Percentiles rank a stretch among this genome's conserved stretches.
These are phyloP conservation scores for Serinus canaria DNA, from an alignment of 2,113 vertebrate genomes.

Conservation along the genomic window DNA sequence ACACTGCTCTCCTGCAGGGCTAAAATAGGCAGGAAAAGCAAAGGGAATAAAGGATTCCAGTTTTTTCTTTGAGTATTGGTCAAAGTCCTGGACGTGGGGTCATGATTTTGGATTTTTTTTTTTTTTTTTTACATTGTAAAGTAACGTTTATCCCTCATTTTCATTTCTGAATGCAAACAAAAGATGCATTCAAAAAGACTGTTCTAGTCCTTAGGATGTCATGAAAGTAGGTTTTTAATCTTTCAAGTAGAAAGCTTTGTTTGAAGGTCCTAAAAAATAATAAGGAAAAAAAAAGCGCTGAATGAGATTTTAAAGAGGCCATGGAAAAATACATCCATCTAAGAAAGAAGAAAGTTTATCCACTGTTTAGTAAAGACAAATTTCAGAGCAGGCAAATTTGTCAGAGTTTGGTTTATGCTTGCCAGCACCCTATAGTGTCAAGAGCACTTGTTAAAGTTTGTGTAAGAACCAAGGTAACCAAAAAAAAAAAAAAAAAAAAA, in stretches of 20 bases:
- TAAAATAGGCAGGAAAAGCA: background rate
- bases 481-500: background rate
- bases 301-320: background rate
- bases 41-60: background rate
- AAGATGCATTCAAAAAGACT: background rate
- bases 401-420: background rate
- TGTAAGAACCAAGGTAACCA: background rate
- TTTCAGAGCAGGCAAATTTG: background rate
- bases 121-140: background rate
- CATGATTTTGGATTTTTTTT: background rate
- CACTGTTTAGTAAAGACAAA: background rate
- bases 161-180: background rate
- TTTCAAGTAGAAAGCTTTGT: conserved; percentile 2
- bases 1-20: background rate
- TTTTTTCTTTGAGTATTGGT: background rate
- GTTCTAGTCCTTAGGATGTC: background rate
- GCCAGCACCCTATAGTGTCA: background rate
- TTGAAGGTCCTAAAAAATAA: background rate
- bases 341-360: background rate
- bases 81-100: background rate
- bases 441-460: background rate
- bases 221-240: background rate
- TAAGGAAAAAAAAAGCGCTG: background rate
- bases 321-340: background rate
- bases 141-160: background rate